Conservation (phyloP, 2,797 vertebrate species). For the Myotis myotis region DNA sequence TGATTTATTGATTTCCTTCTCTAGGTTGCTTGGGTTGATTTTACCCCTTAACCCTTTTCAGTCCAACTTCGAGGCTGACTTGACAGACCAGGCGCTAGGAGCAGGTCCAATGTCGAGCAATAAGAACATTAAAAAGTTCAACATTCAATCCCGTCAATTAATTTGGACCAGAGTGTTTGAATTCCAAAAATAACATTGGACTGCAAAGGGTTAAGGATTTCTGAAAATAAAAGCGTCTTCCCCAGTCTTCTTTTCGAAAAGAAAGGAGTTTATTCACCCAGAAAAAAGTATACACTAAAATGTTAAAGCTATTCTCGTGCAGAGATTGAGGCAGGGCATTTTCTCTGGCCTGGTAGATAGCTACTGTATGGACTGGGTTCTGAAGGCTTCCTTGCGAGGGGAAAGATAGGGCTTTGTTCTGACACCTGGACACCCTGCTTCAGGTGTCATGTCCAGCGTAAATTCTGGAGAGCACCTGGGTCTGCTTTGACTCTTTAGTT, state of each 20-base stretch:
- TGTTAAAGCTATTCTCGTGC: not conserved
- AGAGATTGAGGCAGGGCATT: not conserved
- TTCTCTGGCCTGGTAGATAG: not conserved
- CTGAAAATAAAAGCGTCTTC: not conserved
- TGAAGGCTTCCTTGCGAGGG: not conserved
- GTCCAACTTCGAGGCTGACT: too few species aligned
- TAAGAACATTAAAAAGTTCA: too few species aligned
- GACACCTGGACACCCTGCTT: not conserved
- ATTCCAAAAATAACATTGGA: too few species aligned
- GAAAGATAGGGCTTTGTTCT: not conserved
- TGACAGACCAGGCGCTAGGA: too few species aligned
- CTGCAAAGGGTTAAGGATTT: not conserved
- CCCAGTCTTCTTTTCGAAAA: not conserved
- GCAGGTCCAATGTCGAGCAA: too few species aligned
- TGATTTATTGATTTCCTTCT: not conserved
- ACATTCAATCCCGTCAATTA: too few species aligned
- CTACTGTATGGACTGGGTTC: not conserved
- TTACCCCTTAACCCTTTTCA: not conserved
- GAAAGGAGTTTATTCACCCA: not conserved
- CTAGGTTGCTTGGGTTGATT: not conserved
- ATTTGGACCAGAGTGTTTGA: too few species aligned
- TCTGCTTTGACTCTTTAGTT: not conserved
- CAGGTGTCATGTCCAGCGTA: not conserved
- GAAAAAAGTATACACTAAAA: not conserved
- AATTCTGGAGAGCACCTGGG: not conserved